Evolutionary conservation across 2,113 vertebrate genomes (phyloP), one percentile per base, ranked within the genome.

Genomic region (Serinus canaria): DNA sequence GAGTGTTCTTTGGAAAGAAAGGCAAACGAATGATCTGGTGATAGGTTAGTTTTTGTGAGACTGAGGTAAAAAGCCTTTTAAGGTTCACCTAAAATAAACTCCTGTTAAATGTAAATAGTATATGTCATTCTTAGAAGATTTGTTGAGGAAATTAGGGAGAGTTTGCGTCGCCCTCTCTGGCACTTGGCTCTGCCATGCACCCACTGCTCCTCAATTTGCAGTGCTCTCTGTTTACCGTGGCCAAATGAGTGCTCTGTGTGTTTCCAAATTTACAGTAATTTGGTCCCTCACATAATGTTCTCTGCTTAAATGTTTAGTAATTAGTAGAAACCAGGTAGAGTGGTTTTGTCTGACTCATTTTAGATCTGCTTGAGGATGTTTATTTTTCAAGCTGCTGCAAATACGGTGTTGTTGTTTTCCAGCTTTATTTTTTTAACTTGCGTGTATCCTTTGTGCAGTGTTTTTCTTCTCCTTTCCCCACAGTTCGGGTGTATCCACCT

Each of bases 271-370:
- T 86, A 72, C 73, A 75, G 49, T 83, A n/a, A 94, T 90, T 94
- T 96, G 82, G 77, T 73, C 70, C 50, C 52, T 94, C 94, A 95
- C 82, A 68, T 87, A 50, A 73, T 94, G 88, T 96, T 97, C 83
- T 83, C 89, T 84, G 73, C 96, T 87, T 96, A 94, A 96, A 94
- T 88, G 95, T 91, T 96, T 91, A 73, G 92, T 94, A 93, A 89
- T 89, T 80, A 93, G 87, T n/a, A 62, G 76, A 86, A 93, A 24
- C 66, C 72, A 80, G 86, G 85, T 92, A 66, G 83, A 75, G 76
- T 91, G 79, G 77, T 79, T 97, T 96, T 66, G 82, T 87, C 82
- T 93, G 93, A 84, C 90, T 94, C 85, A 92, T 90, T 72, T 87
- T 69, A 91, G 94, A 83, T 74, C 76, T 64, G 87, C 63, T 83